These are phyloP conservation scores for Prochilodus magdalenae DNA, from an alignment of 2,113 vertebrate genomes.

Conservation along the genomic window DNA sequence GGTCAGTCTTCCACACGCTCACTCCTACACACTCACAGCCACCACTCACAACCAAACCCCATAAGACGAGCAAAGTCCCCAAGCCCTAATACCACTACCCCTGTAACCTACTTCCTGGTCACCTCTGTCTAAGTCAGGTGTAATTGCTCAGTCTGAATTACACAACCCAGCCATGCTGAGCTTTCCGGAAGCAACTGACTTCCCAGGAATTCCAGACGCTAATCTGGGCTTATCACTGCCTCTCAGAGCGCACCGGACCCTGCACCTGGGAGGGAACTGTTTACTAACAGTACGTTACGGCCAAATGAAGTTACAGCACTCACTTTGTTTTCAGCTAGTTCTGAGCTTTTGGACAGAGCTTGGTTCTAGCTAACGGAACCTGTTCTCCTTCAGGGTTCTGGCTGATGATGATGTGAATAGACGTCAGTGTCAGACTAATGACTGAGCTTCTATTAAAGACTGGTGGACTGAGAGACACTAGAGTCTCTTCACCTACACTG, in stretches of 20 bases:
- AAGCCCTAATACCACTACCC: background rate
- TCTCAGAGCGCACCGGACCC: conserved; percentile 1
- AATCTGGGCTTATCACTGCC: conserved; percentile 21
- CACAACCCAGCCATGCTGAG: background rate
- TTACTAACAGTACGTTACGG: too few relatives aligned
- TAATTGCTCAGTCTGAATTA: background rate
- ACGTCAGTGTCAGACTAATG: too few relatives aligned
- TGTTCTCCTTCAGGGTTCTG: too few relatives aligned
- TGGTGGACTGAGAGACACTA: too few relatives aligned
- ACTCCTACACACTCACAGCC: background rate
- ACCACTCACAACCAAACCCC: background rate
- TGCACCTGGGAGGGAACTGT: background rate
- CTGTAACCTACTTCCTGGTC: background rate
- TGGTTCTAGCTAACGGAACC: too few relatives aligned
- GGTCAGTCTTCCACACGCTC: background rate
- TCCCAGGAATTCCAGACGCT: conserved; percentile 14
- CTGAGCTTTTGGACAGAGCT: too few relatives aligned
- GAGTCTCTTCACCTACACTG: too few relatives aligned
- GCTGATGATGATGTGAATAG: too few relatives aligned
- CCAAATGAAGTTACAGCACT: too few relatives aligned
- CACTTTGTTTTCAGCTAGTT: too few relatives aligned
- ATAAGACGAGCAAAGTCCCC: background rate
- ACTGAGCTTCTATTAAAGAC: too few relatives aligned
- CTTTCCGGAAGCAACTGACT: background rate
- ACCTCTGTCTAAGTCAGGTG: conserved; percentile 24